These are phyloP conservation scores for Callocephalon fimbriatum DNA, from an alignment of 2,113 vertebrate species.

Conservation along the genomic window DNA sequence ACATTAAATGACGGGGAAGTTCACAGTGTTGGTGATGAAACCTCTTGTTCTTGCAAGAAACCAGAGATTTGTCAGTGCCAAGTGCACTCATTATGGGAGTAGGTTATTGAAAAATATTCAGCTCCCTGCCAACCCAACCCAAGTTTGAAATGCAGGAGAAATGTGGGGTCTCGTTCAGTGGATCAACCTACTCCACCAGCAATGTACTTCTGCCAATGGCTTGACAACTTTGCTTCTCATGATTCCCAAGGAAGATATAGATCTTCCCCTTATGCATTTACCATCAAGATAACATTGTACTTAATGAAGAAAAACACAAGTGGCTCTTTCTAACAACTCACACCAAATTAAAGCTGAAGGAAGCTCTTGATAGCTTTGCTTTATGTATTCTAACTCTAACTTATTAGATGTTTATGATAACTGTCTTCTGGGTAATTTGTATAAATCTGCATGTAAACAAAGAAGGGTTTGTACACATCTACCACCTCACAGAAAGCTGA, in stretches of 20 bases:
- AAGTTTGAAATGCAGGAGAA: background rate
- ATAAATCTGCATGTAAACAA: slow-evolving; percentile 62
- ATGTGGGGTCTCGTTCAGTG: accelerated
- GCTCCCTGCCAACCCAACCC: background rate
- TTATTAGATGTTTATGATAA: slow-evolving; percentile 20
- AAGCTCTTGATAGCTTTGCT: slow-evolving; percentile 10
- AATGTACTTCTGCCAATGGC: background rate
- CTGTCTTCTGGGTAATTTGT: slow-evolving; percentile 42
- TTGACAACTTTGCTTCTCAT: background rate
- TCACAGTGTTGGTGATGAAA: background rate
- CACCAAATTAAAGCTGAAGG: slow-evolving; percentile 2
- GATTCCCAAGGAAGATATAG: slow-evolving; percentile 5
- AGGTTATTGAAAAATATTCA: background rate
- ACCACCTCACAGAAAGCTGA: background rate
- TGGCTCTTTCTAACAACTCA: background rate
- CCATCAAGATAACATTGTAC: slow-evolving; percentile 29
- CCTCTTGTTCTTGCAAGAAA: background rate
- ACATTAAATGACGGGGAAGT: slow-evolving; percentile 3
- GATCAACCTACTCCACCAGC: background rate
- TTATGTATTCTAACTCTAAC: slow-evolving; percentile 5
- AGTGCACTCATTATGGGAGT: background rate
- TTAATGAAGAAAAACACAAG: slow-evolving; percentile 25
- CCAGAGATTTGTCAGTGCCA: background rate
- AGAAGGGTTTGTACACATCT: background rate
- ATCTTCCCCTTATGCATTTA: background rate